Evolutionary conservation across 2,113 vertebrate species (phyloP), one percentile per base, ranked within the genome.

Genomic region (Parotia lawesii): DNA sequence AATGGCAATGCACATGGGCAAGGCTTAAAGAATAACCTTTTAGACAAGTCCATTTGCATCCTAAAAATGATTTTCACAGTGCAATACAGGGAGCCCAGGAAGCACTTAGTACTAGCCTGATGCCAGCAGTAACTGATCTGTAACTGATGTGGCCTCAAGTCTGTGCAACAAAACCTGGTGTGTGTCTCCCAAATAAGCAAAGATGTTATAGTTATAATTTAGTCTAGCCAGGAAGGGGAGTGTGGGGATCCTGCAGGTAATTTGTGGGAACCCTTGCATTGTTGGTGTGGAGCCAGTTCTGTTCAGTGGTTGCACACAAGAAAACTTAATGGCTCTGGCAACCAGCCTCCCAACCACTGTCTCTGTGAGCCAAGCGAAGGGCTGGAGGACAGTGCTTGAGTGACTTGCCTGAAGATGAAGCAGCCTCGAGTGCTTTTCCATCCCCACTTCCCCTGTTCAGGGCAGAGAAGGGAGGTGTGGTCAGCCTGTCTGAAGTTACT

Each of bases 111-210:
- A 15, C 40, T 25, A 33, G 15, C 27, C 21, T 77, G 27, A 14
- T 81, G 23, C 18, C 16, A 64, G 44, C 17, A 57, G 60, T 71
- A 53, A n/a, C 27, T 72, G 27, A n/a, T 37, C 13, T 87, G n/a
- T n/a, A n/a, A n/a, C n/a, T n/a, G n/a, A 0, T 1, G 1, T n/a
- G 47, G 25, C 37, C 27, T 19, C 10, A 29, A 8, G 25, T 76
- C 64, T 67, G 31, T n/a, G 27, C 50, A 56, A 64, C 24, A n/a
- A 79, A 40, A 33, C 35, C 11, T 44, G 4, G 4, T 57, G 9
- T 64, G 28, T 61, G 8, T 73, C 69, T 89, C 23, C 33, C 20
- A 50, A 9, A 13, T 23, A 58, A 84, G 11, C 15, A 70, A 71
- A 91, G 64, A 14, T 17, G 38, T 47, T 6, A 17, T 31, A 61